Evolutionary conservation across 1,140 invertebrate genomes (phyloP).

Genomic region (Drosophila nasuta): DNA sequence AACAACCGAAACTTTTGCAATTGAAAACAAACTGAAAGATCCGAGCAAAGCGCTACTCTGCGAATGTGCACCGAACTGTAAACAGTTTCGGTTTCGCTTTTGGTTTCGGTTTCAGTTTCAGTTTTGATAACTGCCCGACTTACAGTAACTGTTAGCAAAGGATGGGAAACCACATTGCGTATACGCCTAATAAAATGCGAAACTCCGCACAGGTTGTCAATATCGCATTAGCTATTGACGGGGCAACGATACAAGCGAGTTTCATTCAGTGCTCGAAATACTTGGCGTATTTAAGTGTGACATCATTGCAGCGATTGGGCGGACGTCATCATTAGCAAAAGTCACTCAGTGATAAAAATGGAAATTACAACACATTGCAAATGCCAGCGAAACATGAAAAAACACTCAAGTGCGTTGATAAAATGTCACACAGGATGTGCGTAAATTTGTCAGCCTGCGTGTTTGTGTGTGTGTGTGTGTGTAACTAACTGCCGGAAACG

Average conservation of each 20-base stretch:
- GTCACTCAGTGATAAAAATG: slow-evolving; percentile 36
- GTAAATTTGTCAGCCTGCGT: slow-evolving; percentile 40
- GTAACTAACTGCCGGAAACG: slow-evolving; percentile 35
- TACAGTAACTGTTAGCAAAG: slow-evolving; percentile 22
- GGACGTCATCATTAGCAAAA: slow-evolving; percentile 34
- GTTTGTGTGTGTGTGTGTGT: slow-evolving; percentile 14
- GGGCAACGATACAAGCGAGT: background rate
- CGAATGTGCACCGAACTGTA: slow-evolving; percentile 51
- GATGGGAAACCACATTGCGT: slow-evolving; percentile 15
- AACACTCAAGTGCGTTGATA: slow-evolving; percentile 63
- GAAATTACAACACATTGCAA: slow-evolving; percentile 54
- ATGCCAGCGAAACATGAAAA: slow-evolving; percentile 61
- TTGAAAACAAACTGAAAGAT: slow-evolving; percentile 66
- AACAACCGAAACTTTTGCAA: slow-evolving; percentile 63
- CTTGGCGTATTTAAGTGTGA: slow-evolving; percentile 46
- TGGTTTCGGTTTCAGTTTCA: slow-evolving; percentile 36
- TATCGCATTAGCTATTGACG: slow-evolving; percentile 67
- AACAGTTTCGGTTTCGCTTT: slow-evolving; percentile 40
- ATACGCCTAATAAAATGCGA: slow-evolving; percentile 18
- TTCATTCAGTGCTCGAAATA: slow-evolving; percentile 19
- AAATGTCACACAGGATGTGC: slow-evolving; percentile 51
- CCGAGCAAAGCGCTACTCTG: slow-evolving; percentile 3
- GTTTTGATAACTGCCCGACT: slow-evolving; percentile 27
- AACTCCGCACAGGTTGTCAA: slow-evolving; percentile 39
- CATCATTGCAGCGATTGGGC: slow-evolving; percentile 33